Conservation (phyloP, 2,888 invertebrate species). For the Sinotaia quadrata region DNA sequence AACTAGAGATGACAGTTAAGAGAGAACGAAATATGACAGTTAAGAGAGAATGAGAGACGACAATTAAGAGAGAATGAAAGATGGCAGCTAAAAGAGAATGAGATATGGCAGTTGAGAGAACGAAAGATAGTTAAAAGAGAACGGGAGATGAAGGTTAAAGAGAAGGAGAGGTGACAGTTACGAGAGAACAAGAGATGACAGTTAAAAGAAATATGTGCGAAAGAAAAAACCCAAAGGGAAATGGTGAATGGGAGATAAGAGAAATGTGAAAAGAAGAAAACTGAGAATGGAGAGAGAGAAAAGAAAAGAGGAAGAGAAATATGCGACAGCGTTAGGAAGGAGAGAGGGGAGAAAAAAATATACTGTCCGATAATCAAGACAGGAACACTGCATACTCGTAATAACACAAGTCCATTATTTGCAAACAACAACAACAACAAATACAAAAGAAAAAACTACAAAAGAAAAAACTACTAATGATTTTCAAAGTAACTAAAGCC, state of each 20-base stretch:
- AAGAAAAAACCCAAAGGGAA: background rate
- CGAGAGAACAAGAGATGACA: background rate
- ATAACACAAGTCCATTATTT: too few species aligned
- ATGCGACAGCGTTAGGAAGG: background rate
- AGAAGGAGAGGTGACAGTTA: background rate
- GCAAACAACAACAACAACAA: too few species aligned
- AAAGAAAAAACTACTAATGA: too few species aligned
- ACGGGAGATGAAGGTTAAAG: background rate
- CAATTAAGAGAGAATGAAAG: background rate
- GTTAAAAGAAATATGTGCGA: background rate
- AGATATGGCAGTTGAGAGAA: background rate
- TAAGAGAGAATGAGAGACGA: background rate
- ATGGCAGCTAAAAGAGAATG: slow-evolving; percentile 5
- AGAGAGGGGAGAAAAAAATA: background rate
- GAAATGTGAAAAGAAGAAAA: too few species aligned
- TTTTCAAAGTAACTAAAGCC: too few species aligned
- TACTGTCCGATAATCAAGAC: too few species aligned
- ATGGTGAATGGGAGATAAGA: background rate
- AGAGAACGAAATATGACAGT: background rate
- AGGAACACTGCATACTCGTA: too few species aligned
- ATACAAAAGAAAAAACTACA: too few species aligned
- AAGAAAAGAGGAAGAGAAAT: background rate
- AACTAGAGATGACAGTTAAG: too few species aligned
- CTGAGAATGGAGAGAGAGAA: background rate
- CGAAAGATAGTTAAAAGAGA: background rate